Base-by-base conservation (phyloP, 2,113 vertebrate species). In the Myrmophylax atrothorax region DNA sequence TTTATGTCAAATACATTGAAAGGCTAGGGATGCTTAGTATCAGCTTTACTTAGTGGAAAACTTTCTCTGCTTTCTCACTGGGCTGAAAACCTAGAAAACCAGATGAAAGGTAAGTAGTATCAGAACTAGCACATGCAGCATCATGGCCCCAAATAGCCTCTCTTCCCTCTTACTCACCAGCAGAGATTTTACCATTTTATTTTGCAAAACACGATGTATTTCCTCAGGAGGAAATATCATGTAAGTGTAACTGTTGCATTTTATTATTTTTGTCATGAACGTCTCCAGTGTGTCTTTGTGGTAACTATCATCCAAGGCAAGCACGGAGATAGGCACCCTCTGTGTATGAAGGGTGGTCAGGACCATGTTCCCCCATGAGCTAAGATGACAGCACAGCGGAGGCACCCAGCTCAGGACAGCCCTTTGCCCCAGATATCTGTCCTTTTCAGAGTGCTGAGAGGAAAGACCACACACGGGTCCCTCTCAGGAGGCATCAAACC, bases 301-400 rank as follows among this genome's bases (percentile, higher is more conserved):
- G 42, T 35, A n/a, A 19, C 15, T 14, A 1, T 22, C 47, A 38
- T 10, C 35, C 10, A 5, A 38, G 14, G 68, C 49, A 47, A 18
- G 29, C 20, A 20, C 0, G 2, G 28, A 42, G 29, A 6, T 14
- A 12, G 35, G 6, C 47, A 37, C 12, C 15, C 14, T 40, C 38
- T 18, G 24, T 18, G n/a, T 5, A 74, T 53, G 60, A 46, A 55
- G 42, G 14, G 56, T 40, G 25, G 13, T 23, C 50, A 63, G 42
- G 31, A n/a, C 49, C 33, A 7, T 0, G 25, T 9, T 47, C 0
- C 24, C 17, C 13, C 2, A 4, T 10, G 47, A 58, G 33, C 35
- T 38, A 11, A 26, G 38, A 38, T 14, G 22, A 10, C 14, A 55
- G 64, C 47, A 29, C 33, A 63, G 84, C 33, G 20, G 52, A 2